phyloP scores from a whole-genome alignment of 2,888 invertebrate species.

The Lagria hirta region DNA sequence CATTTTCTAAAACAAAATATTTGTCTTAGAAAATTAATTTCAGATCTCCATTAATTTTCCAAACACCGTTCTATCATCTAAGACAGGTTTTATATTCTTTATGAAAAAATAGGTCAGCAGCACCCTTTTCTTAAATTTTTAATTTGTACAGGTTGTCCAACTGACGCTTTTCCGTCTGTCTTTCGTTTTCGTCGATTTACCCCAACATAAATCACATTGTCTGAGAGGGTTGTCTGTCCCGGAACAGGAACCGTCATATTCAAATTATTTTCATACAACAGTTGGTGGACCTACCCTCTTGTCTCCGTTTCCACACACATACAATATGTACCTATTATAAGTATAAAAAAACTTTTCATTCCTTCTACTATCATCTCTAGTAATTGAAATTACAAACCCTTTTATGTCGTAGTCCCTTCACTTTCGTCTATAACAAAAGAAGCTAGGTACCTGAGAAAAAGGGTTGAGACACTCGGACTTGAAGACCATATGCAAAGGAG shows the following conservation, averaged over 20 bases:
- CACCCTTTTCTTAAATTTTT: too few species aligned
- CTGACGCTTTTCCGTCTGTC: constrained; percentile 18
- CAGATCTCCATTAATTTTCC: too few species aligned
- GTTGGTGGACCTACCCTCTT: constrained; percentile 25
- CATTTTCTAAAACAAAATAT: too few species aligned
- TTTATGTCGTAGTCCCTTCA: constrained; percentile 23
- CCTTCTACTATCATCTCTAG: constrained; percentile 19
- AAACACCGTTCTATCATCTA: too few species aligned
- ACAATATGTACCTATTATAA: too few species aligned
- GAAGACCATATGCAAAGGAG: constrained; percentile 49
- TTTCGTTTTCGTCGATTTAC: too few species aligned
- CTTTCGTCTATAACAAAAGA: constrained; percentile 27
- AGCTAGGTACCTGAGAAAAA: constrained; percentile 29
- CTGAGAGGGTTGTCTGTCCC: constrained; percentile 31
- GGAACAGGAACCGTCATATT: constrained; percentile 34
- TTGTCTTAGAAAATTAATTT: too few species aligned
- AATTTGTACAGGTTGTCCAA: constrained; percentile 22
- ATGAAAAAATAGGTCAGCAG: too few species aligned
- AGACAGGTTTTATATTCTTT: too few species aligned
- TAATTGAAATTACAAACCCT: constrained; percentile 18
- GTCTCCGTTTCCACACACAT: constrained; percentile 1
- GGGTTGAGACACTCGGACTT: constrained; percentile 33
- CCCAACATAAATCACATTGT: constrained; percentile 26
- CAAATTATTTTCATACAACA: constrained; percentile 31
- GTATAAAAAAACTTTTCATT: constrained; percentile 4